Conservation (phyloP, 92 coral and sea anemone genomes). For the Zoanthus gigantus region DNA sequence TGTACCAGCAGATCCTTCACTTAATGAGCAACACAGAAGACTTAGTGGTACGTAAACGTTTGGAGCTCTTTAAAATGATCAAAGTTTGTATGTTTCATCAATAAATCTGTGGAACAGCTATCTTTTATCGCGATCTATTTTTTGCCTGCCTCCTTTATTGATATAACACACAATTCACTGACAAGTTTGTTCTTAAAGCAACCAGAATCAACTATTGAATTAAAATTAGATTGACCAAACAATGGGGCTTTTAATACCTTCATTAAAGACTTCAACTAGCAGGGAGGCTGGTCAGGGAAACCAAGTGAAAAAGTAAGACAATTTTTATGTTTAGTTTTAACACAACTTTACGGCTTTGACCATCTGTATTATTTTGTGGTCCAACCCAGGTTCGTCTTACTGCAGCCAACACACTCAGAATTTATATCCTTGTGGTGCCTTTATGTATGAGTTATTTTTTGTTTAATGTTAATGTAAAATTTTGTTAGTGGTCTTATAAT, state of each 20-base stretch:
- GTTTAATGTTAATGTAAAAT: too few relatives aligned
- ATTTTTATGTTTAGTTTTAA: not conserved
- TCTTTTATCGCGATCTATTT: not conserved
- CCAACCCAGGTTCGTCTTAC: constrained; percentile 82
- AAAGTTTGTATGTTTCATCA: not conserved
- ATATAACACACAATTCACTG: too few relatives aligned
- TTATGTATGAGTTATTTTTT: not conserved
- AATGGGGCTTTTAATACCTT: too few relatives aligned
- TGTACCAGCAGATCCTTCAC: constrained; percentile 77
- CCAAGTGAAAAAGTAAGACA: too few relatives aligned
- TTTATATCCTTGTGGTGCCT: constrained; percentile 84
- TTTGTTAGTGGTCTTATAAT: too few relatives aligned
- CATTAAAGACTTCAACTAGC: too few relatives aligned
- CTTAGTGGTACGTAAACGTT: constrained; percentile 74
- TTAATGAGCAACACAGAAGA: constrained; percentile 89
- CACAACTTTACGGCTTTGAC: not conserved
- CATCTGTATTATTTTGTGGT: not conserved
- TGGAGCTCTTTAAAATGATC: not conserved
- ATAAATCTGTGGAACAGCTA: too few relatives aligned
- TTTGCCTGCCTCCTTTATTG: not conserved
- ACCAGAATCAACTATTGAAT: too few relatives aligned
- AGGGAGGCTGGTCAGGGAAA: too few relatives aligned
- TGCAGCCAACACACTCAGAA: constrained; percentile 88
- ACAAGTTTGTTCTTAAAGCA: too few relatives aligned
- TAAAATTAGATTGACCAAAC: too few relatives aligned